Base-by-base conservation (phyloP, 37 sponge, comb jelly and placozoan genomes). In the Axinella damicornis region DNA sequence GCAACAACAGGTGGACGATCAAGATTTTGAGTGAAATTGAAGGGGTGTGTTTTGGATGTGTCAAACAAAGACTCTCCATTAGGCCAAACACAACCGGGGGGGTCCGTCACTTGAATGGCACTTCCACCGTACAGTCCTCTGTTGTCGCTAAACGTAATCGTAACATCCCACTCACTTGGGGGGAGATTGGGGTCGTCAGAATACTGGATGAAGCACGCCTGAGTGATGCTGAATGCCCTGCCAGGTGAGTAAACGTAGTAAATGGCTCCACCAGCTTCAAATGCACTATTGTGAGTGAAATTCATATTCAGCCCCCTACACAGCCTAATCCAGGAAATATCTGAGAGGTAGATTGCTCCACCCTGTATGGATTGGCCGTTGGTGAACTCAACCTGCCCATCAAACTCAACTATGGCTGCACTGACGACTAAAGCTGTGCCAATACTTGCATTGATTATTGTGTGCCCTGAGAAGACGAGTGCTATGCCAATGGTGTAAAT, bases 231-330 rank as follows among this genome's bases (percentile, higher is more conserved):
- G 38, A 68, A 65, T n/a, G 62, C 69, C n/a, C 65, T 28, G 30
- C 70, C 28, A 52, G 19, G 25, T 24, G 69, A 36, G n/a, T 30
- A 52, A 25, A 35, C 65, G n/a, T 80, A 68, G 55, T 80, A 80
- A 20, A 80, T 66, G 24, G 69, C 81, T 67, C 70, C 81, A 68
- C 81, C 81, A 61, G 36, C 33, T 67, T 68, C 54, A 52, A 65
- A 46, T 16, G 81, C 81, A 65, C 36, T 16, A 56, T 80, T 80
- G 20, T 68, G 21, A 22, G 25, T 14, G 55, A 80, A 80, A 12
- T 66, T 27, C 27, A 80, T 25, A 18, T 68, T 27, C 27, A 80
- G 53, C 21, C 64, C 69, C 31, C 22, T 54, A 19, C 20, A 25
- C 25, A 80, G 53, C 17, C 18, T 46, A 34, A 80, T 34, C 69